Conservation (phyloP, 2,888 invertebrate genomes). For the Brenthis daphne region DNA sequence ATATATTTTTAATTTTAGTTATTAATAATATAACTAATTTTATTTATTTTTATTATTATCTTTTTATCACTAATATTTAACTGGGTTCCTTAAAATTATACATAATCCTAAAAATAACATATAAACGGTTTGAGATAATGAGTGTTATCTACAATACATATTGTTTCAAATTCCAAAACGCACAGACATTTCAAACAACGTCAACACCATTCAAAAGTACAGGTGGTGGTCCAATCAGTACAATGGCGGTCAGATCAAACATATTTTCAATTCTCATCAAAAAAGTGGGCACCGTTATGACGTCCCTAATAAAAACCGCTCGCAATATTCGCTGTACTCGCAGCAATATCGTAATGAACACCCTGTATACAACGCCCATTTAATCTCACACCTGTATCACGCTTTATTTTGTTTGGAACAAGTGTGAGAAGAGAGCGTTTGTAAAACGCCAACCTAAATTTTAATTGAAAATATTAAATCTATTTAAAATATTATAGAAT, state of each 20-base stretch:
- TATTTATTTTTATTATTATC: too few relatives aligned
- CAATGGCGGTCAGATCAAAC: conserved; percentile 64
- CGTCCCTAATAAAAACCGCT: conserved; percentile 75
- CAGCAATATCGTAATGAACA: conserved; percentile 81
- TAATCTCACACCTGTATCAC: conserved; percentile 81
- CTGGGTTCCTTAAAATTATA: too few relatives aligned
- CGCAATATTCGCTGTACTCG: conserved; percentile 73
- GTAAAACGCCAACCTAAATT: too few relatives aligned
- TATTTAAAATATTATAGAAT: too few relatives aligned
- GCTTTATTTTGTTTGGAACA: conserved; percentile 53
- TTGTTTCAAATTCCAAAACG: not conserved
- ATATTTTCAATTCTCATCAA: conserved; percentile 81
- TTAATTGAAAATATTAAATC: too few relatives aligned
- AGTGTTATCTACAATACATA: not conserved
- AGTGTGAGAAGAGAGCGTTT: conserved; percentile 37
- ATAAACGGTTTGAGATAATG: not conserved
- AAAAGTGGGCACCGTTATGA: conserved; percentile 74
- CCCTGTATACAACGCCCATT: conserved; percentile 78
- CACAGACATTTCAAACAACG: not conserved
- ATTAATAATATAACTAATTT: too few relatives aligned
- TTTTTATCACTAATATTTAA: too few relatives aligned
- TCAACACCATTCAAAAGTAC: conserved; percentile 17
- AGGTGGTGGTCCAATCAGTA: conserved; percentile 51
- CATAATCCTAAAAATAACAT: too few relatives aligned
- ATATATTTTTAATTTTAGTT: too few relatives aligned